phyloP scores from a whole-genome alignment of 2,113 vertebrate species.

The Pitta sordida region DNA sequence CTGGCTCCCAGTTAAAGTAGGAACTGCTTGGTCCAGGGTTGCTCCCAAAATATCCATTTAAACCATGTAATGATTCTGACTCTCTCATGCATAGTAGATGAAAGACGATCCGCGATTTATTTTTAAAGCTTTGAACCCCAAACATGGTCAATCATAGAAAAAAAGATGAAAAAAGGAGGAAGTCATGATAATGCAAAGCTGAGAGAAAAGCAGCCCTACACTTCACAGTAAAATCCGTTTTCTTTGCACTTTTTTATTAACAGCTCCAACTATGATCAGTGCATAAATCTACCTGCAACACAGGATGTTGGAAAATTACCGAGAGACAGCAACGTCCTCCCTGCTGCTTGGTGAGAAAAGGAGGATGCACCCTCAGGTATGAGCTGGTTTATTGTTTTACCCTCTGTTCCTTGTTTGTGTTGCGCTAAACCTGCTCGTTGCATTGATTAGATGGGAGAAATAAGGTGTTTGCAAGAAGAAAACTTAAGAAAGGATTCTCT shows the following conservation, averaged over 20 bases:
- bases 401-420: neutral
- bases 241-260: conserved; percentile 38
- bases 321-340: neutral
- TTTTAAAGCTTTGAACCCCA: conserved; percentile 47
- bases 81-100: conserved; percentile 1
- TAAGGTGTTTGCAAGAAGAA: neutral
- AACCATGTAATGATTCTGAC: neutral
- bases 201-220: neutral
- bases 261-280: conserved; percentile 30
- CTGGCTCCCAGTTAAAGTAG: neutral
- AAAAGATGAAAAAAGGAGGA: conserved; percentile 9
- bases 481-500: neutral
- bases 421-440: neutral
- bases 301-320: conserved; percentile 47
- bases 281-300: conserved; percentile 35
- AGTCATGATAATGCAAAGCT: conserved; percentile 1
- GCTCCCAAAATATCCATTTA: conserved; percentile 23
- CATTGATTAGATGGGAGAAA: neutral
- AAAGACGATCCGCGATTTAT: neutral
- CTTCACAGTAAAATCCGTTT: neutral
- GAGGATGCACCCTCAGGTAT: conserved; percentile 50
- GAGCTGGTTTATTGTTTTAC: neutral
- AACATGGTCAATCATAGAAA: conserved; percentile 1
- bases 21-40: neutral
- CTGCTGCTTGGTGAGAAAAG: neutral